These are phyloP conservation scores for Sminthurinus signatus DNA, from an alignment of 1,140 invertebrate species.

Conservation along the genomic window DNA sequence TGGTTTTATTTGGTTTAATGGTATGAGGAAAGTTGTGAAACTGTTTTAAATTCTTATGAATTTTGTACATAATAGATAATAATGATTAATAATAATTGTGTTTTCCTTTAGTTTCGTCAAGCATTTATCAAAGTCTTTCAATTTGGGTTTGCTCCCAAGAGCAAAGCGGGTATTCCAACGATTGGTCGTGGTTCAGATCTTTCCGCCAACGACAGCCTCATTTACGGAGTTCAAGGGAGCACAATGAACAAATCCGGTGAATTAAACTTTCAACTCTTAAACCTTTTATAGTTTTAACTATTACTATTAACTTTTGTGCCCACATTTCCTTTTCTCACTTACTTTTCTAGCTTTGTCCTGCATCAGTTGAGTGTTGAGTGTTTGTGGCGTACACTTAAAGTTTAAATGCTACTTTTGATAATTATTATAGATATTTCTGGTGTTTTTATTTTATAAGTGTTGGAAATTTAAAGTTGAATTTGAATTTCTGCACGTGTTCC, in stretches of 20 bases:
- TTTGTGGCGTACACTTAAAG: not conserved
- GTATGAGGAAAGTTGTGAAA: too few species aligned
- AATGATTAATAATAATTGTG: too few species aligned
- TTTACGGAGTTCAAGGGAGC: conserved; percentile 31
- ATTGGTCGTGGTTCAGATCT: conserved; percentile 29
- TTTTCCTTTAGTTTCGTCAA: conserved; percentile 52
- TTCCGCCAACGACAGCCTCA: conserved; percentile 38
- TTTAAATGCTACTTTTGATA: too few species aligned
- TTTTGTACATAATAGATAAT: too few species aligned
- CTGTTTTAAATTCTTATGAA: too few species aligned
- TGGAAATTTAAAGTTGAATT: too few species aligned
- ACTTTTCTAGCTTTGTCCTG: not conserved
- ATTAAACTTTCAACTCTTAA: not conserved
- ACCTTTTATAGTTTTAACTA: not conserved
- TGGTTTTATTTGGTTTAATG: too few species aligned
- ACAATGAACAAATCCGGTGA: conserved; percentile 40
- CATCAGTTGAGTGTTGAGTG: not conserved
- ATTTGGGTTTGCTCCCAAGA: conserved; percentile 42
- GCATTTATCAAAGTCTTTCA: conserved; percentile 55
- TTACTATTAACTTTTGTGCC: not conserved
- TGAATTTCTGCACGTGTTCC: too few species aligned
- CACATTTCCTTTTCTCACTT: too few species aligned
- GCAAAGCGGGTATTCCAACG: conserved; percentile 25
- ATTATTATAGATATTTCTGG: too few species aligned
- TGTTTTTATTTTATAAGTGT: not conserved